phyloP scores from a whole-genome alignment of 2,888 invertebrate species.

The Macroteleia sp. region DNA sequence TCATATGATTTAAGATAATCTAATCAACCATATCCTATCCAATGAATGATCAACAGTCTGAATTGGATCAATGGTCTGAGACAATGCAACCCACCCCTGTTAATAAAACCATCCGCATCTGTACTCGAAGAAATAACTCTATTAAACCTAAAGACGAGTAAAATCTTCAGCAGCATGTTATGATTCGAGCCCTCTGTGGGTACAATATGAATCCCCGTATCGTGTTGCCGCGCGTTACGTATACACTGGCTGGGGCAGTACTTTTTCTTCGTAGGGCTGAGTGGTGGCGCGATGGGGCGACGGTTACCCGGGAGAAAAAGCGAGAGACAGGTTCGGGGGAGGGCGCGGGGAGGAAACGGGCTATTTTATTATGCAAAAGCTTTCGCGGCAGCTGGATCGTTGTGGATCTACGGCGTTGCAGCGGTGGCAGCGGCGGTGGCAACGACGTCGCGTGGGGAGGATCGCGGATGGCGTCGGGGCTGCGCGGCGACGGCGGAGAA shows the following conservation, averaged over 20 bases:
- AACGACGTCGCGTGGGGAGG: constrained; percentile 56
- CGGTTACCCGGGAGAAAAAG: constrained; percentile 65
- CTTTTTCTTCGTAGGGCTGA: constrained; percentile 66
- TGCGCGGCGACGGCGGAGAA: constrained; percentile 60
- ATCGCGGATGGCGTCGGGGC: constrained; percentile 49
- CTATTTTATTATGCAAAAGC: constrained; percentile 84
- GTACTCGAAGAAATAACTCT: constrained; percentile 21
- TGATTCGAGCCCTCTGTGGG: constrained; percentile 36
- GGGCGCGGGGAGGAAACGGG: constrained; percentile 69
- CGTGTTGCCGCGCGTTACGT: constrained; percentile 34
- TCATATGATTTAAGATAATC: too few relatives aligned
- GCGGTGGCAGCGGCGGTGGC: too few relatives aligned
- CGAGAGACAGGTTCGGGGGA: constrained; percentile 64
- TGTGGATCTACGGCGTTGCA: constrained; percentile 76
- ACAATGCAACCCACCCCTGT: too few relatives aligned
- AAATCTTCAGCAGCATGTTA: constrained; percentile 32
- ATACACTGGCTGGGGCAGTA: constrained; percentile 57
- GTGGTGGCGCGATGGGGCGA: constrained; percentile 41
- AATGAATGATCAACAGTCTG: too few relatives aligned
- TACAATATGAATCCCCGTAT: constrained; percentile 25
- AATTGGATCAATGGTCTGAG: too few relatives aligned
- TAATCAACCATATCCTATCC: too few relatives aligned
- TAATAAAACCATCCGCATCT: too few relatives aligned
- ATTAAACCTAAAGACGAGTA: constrained; percentile 11
- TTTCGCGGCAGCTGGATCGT: constrained; percentile 83